Percentiles rank a stretch among this genome's conserved stretches.
These are phyloP conservation scores for Chorisops tibialis DNA, from an alignment of 2,888 invertebrate genomes.

Conservation along the genomic window DNA sequence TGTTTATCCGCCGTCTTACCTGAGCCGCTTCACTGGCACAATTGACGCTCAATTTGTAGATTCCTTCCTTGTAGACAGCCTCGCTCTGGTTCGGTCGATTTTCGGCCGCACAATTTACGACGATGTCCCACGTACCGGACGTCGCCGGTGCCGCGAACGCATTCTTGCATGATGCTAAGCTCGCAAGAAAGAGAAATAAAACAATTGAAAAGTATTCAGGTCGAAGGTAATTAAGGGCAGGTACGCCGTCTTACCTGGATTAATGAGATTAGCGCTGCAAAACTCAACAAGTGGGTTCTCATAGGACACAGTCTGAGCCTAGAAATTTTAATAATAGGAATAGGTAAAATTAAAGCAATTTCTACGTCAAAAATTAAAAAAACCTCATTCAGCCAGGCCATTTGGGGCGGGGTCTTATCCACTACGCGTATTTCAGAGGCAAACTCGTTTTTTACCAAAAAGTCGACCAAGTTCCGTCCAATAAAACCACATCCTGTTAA, in stretches of 20 bases:
- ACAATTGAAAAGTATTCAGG: not conserved
- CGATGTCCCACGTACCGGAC: constrained; percentile 67
- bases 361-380: too few species aligned
- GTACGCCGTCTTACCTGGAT: constrained; percentile 61
- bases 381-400: constrained; percentile 89
- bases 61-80: constrained; percentile 86
- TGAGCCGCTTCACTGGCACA: constrained; percentile 76
- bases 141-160: constrained; percentile 65
- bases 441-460: constrained; percentile 73
- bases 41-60: constrained; percentile 76
- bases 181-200: constrained; percentile 38
- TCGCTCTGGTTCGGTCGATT: constrained; percentile 85
- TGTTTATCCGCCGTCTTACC: too few species aligned
- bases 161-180: constrained; percentile 72
- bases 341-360: too few species aligned
- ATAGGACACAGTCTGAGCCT: constrained; percentile 68
- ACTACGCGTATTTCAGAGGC: constrained; percentile 74
- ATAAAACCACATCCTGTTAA: constrained; percentile 87
- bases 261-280: constrained; percentile 87
- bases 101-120: constrained; percentile 89
- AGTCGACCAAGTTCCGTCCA: constrained; percentile 81
- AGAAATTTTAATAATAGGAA: too few species aligned
- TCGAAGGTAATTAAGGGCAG: not conserved
- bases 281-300: constrained; percentile 77
- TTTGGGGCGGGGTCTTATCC: constrained; percentile 91